Conservation (phyloP, 2,113 vertebrate genomes). For the Athene cunicularia region DNA sequence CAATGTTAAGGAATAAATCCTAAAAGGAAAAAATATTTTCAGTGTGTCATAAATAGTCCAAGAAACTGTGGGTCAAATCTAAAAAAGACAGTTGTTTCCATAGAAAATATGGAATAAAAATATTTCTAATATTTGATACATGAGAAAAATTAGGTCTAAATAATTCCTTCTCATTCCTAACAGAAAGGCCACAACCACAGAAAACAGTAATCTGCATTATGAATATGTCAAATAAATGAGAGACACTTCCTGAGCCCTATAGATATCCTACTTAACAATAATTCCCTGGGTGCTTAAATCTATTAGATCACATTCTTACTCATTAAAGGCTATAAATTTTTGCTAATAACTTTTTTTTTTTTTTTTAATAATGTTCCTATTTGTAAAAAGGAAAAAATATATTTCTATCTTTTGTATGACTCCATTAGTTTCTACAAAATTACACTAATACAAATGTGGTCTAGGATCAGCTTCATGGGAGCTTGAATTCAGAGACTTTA, state of each 20-base stretch:
- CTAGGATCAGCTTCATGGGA: background rate
- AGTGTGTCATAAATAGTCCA: background rate
- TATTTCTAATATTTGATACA: background rate
- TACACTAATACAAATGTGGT: background rate
- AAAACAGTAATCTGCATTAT: background rate
- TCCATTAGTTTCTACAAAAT: background rate
- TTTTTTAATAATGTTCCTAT: background rate
- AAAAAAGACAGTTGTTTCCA: background rate
- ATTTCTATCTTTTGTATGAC: background rate
- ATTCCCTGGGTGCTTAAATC: background rate
- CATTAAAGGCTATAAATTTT: background rate
- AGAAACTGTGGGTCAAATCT: background rate
- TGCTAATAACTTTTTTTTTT: background rate
- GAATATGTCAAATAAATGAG: background rate
- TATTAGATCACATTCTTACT: background rate
- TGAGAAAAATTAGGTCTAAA: background rate
- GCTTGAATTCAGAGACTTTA: background rate
- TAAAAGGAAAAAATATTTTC: background rate
- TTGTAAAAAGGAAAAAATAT: background rate
- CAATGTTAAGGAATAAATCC: background rate
- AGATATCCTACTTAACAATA: background rate
- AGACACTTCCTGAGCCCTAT: background rate
- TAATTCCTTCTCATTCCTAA: background rate
- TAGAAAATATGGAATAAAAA: background rate
- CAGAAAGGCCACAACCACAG: background rate